phyloP scores from a whole-genome alignment of 2,113 vertebrate genomes.

The Orientallactaga bullata region DNA sequence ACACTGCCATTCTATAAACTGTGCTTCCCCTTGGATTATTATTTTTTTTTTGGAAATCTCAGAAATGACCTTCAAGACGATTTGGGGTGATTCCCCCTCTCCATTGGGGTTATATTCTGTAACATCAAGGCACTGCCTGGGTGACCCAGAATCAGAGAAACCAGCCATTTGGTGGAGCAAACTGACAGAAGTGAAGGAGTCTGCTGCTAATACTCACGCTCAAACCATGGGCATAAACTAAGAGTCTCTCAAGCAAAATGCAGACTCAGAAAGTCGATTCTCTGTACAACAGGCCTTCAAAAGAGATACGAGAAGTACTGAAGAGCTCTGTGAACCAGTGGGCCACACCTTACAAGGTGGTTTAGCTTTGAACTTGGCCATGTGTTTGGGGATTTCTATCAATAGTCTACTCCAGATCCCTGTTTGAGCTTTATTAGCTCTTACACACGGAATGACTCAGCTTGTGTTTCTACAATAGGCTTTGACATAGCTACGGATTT shows the following conservation, averaged over 20 bases:
- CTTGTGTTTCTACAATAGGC: background rate
- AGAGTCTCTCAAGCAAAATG: conserved; percentile 11
- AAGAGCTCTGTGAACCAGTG: conserved; percentile 12
- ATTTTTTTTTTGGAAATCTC: conserved; percentile 30
- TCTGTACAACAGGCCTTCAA: conserved; percentile 3
- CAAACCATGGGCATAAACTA: background rate
- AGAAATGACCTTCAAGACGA: background rate
- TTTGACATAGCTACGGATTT: background rate
- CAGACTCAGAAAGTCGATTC: background rate
- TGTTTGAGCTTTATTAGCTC: background rate
- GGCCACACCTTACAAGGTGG: background rate
- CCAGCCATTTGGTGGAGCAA: background rate
- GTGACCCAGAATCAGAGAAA: background rate
- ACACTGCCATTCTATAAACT: background rate
- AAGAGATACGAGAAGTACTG: background rate
- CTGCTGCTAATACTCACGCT: background rate
- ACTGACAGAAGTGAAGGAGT: background rate
- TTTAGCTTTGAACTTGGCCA: background rate
- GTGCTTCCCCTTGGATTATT: background rate
- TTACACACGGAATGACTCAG: background rate
- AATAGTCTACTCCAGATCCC: background rate
- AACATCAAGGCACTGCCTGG: background rate
- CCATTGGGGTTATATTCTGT: background rate
- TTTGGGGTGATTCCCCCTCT: background rate
- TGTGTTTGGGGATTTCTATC: conserved; percentile 4